Evolutionary conservation across 2,888 invertebrate species (phyloP).

Genomic region (Druceiella hillmani): DNA sequence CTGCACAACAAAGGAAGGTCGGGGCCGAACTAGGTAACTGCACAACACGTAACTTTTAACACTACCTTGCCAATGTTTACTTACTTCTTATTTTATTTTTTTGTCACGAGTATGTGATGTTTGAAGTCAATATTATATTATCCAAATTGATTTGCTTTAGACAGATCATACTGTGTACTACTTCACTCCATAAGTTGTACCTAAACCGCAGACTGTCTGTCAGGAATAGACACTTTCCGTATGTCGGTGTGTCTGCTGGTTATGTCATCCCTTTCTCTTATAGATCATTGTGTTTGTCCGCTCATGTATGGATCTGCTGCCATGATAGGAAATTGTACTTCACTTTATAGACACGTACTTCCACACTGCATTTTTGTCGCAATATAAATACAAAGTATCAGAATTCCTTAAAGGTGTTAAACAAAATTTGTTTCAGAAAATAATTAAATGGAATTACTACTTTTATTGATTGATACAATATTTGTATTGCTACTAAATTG

Average conservation of each 20-base stretch:
- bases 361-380: too few species aligned
- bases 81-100: constrained; percentile 45
- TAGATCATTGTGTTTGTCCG: constrained; percentile 52
- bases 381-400: too few species aligned
- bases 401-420: too few species aligned
- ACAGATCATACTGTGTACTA: constrained; percentile 52
- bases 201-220: constrained; percentile 53
- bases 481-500: too few species aligned
- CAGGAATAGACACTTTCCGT: constrained; percentile 51
- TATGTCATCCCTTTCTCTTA: constrained; percentile 38
- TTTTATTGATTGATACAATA: too few species aligned
- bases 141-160: constrained; percentile 52
- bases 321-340: constrained; percentile 40
- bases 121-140: constrained; percentile 14
- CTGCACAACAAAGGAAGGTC: constrained; percentile 67
- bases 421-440: too few species aligned
- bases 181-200: too few species aligned
- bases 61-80: constrained; percentile 36
- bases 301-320: constrained; percentile 42
- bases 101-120: constrained; percentile 38
- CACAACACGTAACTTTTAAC: constrained; percentile 51
- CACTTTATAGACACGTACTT: too few species aligned
- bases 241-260: constrained; percentile 48
- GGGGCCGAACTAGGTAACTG: constrained; percentile 67
- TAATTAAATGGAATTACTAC: too few species aligned